These are phyloP conservation scores for Parochlus steinenii DNA, from an alignment of 2,888 invertebrate genomes.

Conservation along the genomic window DNA sequence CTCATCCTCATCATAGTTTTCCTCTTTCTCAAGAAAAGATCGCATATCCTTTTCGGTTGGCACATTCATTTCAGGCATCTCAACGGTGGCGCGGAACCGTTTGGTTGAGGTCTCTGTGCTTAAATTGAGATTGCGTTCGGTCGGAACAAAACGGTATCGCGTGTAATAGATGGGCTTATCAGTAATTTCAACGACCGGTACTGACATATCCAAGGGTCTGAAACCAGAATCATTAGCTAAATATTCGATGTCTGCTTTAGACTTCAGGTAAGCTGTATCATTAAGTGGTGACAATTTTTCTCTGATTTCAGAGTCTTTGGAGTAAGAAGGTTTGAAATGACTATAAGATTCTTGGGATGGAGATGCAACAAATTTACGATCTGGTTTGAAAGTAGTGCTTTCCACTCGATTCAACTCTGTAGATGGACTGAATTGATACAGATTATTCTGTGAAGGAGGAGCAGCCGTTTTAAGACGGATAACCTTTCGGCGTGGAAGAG, in stretches of 20 bases:
- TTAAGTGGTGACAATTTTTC: constrained; percentile 5
- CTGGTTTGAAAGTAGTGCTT: constrained; percentile 4
- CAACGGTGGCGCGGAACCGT: constrained; percentile 15
- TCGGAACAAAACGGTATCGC: constrained; percentile 7
- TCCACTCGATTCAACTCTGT: constrained; percentile 5
- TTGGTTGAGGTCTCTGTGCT: constrained; percentile 8
- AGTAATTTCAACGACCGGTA: constrained; percentile 3
- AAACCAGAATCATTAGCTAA: constrained; percentile 4
- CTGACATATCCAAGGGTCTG: too few species aligned
- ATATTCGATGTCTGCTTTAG: background rate
- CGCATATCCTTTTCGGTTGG: constrained; percentile 15
- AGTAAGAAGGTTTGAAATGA: constrained; percentile 1
- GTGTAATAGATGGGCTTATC: constrained; percentile 8
- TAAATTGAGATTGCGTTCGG: constrained; percentile 7
- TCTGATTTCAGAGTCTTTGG: constrained; percentile 3
- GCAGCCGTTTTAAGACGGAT: constrained; percentile 3
- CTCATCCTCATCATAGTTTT: constrained; percentile 9
- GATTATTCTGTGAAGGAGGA: background rate
- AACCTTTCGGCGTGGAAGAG: constrained; percentile 4
- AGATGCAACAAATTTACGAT: constrained; percentile 6
- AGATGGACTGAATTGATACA: background rate
- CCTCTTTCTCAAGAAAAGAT: constrained; percentile 7
- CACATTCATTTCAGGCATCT: constrained; percentile 17
- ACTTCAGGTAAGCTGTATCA: constrained; percentile 3
- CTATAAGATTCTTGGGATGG: background rate